Conservation (phyloP, 2,888 invertebrate genomes). For the Pegoplata infirma region DNA sequence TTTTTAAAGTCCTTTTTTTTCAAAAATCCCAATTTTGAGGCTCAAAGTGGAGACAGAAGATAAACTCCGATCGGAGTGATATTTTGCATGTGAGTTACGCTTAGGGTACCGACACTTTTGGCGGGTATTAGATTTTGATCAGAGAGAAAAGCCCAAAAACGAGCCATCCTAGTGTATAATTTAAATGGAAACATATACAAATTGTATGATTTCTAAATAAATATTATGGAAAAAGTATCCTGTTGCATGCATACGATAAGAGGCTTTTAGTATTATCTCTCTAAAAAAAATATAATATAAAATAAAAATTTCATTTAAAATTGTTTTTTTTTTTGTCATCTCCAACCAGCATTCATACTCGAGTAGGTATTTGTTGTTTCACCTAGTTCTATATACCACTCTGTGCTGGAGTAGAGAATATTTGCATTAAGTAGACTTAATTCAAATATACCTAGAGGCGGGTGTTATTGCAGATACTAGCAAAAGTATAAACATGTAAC, state of each 20-base stretch:
- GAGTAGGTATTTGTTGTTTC: background rate
- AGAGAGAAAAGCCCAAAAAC: too few species aligned
- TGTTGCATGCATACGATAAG: conserved; percentile 54
- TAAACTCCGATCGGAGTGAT: too few species aligned
- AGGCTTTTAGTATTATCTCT: conserved; percentile 57
- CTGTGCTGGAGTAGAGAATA: conserved; percentile 10
- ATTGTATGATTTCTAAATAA: conserved; percentile 49
- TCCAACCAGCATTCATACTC: too few species aligned
- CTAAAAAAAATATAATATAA: conserved; percentile 43
- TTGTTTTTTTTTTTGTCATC: conserved; percentile 6
- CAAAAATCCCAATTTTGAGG: too few species aligned
- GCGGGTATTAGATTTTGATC: too few species aligned
- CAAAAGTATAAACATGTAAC: conserved; percentile 21
- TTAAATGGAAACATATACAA: conserved; percentile 37
- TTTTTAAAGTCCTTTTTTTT: too few species aligned
- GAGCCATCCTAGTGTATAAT: too few species aligned
- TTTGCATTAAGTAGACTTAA: conserved; percentile 55
- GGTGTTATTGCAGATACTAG: conserved; percentile 3
- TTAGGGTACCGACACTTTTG: too few species aligned
- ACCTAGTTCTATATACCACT: background rate
- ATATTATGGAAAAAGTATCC: conserved; percentile 46
- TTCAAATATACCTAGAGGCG: conserved; percentile 26
- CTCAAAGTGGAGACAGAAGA: too few species aligned
- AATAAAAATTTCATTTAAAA: conserved; percentile 26
- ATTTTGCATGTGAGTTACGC: too few species aligned